These are phyloP conservation scores for Drosophila quasianomalipes DNA, from an alignment of 2,888 invertebrate genomes.

Conservation along the genomic window DNA sequence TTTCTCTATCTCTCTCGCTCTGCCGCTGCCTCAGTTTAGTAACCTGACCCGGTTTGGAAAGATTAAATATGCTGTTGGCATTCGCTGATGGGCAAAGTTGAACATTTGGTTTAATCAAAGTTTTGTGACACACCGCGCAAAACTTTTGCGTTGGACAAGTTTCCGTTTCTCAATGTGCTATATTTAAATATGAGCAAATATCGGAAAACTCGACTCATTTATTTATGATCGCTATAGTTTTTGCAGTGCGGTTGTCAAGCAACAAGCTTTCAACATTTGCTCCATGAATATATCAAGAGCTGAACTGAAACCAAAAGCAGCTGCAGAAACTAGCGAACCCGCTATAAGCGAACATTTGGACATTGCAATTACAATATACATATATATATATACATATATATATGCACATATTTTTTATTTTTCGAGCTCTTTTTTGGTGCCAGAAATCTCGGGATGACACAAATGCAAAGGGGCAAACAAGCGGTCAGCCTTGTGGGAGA, in stretches of 20 bases:
- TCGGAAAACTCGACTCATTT: constrained; percentile 18
- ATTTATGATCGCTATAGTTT: constrained; percentile 14
- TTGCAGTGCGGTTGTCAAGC: constrained; percentile 34
- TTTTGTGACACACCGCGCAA: constrained; percentile 39
- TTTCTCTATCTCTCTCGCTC: fast-evolving
- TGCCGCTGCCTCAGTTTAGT: not conserved
- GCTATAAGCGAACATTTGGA: constrained; percentile 33
- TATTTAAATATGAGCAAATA: constrained; percentile 18
- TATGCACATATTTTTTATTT: constrained; percentile 2
- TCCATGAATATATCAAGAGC: constrained; percentile 13
- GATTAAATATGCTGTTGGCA: constrained; percentile 49
- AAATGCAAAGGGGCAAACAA: constrained; percentile 34
- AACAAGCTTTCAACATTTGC: constrained; percentile 32
- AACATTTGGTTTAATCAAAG: constrained; percentile 48
- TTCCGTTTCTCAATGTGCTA: constrained; percentile 3
- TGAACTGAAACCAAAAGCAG: constrained; percentile 12
- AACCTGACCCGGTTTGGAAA: constrained; percentile 13
- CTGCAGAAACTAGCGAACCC: constrained; percentile 5
- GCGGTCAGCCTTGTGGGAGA: constrained; percentile 40
- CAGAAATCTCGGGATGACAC: constrained; percentile 33
- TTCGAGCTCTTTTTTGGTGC: constrained; percentile 16
- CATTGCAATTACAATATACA: constrained; percentile 22
- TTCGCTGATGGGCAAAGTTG: constrained; percentile 51
- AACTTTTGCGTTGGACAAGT: constrained; percentile 50
- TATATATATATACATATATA: constrained; percentile 8